Evolutionary conservation across 2,113 vertebrate genomes (phyloP).

Genomic region (Capreolus pygargus): DNA sequence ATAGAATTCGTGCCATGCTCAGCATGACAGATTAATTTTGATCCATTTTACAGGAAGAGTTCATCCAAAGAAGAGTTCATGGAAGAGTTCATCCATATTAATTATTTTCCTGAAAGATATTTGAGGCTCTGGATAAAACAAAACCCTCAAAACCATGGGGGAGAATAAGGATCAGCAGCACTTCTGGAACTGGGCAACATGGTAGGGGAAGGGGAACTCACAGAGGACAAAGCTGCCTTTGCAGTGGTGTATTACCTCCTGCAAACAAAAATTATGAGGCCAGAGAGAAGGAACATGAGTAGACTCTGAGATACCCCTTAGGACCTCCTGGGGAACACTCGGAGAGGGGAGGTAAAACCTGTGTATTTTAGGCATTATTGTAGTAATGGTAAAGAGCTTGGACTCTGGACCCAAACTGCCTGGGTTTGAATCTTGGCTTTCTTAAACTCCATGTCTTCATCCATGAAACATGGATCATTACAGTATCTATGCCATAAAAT

Average conservation of each 20-base stretch:
- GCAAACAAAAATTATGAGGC: background rate
- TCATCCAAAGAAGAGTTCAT: background rate
- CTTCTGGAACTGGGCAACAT: accelerated
- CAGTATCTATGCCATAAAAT: background rate
- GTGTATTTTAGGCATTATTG: background rate
- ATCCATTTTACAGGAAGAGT: background rate
- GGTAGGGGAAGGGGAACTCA: background rate
- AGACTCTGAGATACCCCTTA: background rate
- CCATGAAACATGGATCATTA: background rate
- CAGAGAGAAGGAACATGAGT: background rate
- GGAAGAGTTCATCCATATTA: background rate
- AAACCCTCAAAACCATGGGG: background rate
- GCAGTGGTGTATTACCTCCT: background rate
- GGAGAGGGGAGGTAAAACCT: background rate
- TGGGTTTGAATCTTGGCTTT: background rate
- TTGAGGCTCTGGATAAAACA: background rate
- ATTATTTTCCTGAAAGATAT: background rate
- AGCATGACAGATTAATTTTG: background rate
- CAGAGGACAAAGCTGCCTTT: background rate
- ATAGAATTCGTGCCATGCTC: background rate
- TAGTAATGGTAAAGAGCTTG: background rate
- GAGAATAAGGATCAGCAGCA: background rate
- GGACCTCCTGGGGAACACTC: background rate
- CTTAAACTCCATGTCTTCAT: background rate
- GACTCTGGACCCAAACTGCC: background rate